These are phyloP conservation scores for Protophormia terraenovae DNA, from an alignment of 2,888 invertebrate genomes.

Conservation along the genomic window DNA sequence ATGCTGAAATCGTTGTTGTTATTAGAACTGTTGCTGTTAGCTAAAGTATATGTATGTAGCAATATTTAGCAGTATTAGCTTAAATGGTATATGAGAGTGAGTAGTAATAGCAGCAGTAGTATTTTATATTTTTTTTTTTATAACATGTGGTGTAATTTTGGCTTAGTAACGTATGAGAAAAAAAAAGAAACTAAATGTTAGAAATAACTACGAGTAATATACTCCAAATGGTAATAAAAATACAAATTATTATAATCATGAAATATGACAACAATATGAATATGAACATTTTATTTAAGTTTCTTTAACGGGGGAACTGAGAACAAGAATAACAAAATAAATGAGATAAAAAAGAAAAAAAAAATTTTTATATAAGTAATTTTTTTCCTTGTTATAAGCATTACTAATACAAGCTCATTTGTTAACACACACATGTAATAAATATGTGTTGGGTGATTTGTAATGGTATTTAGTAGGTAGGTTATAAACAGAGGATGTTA, in stretches of 20 bases:
- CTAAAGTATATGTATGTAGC: background rate
- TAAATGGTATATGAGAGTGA: background rate
- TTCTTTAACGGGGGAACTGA: background rate
- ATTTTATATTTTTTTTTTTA: slow-evolving; percentile 20
- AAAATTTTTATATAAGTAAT: background rate
- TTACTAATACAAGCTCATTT: slow-evolving; percentile 53
- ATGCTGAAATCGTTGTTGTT: background rate
- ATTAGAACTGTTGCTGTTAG: background rate
- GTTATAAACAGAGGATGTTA: background rate
- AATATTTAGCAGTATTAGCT: background rate
- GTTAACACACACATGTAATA: slow-evolving; percentile 6
- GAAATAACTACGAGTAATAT: slow-evolving; percentile 31
- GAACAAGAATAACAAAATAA: background rate
- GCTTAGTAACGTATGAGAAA: slow-evolving; percentile 1
- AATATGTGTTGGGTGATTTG: background rate
- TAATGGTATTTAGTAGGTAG: background rate
- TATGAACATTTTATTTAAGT: slow-evolving; percentile 49
- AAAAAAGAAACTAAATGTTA: background rate
- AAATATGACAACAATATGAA: slow-evolving; percentile 52
- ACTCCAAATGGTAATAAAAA: slow-evolving; percentile 60
- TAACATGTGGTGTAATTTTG: slow-evolving; percentile 35
- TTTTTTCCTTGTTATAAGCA: slow-evolving; percentile 30
- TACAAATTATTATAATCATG: slow-evolving; percentile 69
- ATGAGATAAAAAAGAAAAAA: background rate
- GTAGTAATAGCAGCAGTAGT: background rate